These are phyloP conservation scores for Halcyon leucocephala DNA, from an alignment of 2,797 vertebrate species.

Conservation along the genomic window DNA sequence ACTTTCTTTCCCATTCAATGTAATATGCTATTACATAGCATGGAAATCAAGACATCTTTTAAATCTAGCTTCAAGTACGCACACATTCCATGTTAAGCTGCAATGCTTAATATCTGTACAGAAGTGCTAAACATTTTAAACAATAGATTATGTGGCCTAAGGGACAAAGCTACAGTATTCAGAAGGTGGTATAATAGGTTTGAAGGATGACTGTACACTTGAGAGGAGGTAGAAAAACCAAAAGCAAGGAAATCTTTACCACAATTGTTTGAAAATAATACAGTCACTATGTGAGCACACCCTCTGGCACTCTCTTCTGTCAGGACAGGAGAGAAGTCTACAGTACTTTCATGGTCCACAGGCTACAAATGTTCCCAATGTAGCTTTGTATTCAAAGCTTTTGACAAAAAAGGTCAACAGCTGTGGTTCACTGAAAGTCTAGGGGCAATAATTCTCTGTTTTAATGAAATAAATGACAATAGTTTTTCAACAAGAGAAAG, in stretches of 20 bases:
- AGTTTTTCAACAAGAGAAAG: constrained; percentile 69
- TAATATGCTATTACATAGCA: constrained; percentile 67
- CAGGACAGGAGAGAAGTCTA: constrained; percentile 45
- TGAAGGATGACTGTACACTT: constrained; percentile 59
- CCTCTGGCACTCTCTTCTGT: constrained; percentile 45
- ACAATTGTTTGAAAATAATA: constrained; percentile 67
- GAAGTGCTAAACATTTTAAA: constrained; percentile 69
- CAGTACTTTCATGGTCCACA: constrained; percentile 56
- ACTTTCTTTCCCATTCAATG: constrained; percentile 33
- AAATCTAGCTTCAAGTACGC: constrained; percentile 74
- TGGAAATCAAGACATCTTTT: constrained; percentile 66
- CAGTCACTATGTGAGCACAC: constrained; percentile 42
- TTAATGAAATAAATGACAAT: constrained; percentile 70
- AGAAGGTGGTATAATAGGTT: constrained; percentile 66
- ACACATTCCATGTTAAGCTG: constrained; percentile 73
- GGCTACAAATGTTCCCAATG: constrained; percentile 69
- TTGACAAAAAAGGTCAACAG: constrained; percentile 68
- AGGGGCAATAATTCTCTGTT: constrained; percentile 58
- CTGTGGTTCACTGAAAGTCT: constrained; percentile 64
- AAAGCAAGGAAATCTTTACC: constrained; percentile 51
- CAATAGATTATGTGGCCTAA: constrained; percentile 38
- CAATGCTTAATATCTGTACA: constrained; percentile 76
- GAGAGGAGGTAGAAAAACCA: constrained; percentile 69
- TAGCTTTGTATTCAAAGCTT: constrained; percentile 45
- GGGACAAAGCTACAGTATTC: constrained; percentile 53